Base-by-base conservation (phyloP, 2,113 vertebrate genomes). In the Mobula birostris region DNA sequence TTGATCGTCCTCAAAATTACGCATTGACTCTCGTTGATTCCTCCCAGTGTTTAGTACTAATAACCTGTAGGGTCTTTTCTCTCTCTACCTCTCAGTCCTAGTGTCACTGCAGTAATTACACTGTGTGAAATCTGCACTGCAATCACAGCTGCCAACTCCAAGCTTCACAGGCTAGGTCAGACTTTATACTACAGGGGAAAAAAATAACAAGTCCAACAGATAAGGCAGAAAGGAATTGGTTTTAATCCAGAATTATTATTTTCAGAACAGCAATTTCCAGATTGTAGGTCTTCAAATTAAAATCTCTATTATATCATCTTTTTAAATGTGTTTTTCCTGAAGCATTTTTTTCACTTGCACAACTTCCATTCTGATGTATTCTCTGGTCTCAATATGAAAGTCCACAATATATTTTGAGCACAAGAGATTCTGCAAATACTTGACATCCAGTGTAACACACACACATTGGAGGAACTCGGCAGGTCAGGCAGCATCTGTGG, bases 1-100 rank as follows among this genome's bases (percentile, higher is more conserved):
- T 98, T 98, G 98, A 98, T 98, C 97, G 97, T 97, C 97, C 97
- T 98, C 97, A 97, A 98, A 98, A 98, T 98, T 98, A 98, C 97
- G 97, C 97, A 97, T 97, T 97, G 97, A 98, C 97, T 98, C 97
- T 96, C 95, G 96, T 98, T 98, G 97, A 98, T 98, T 98, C 97
- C 97, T 97, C 97, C 97, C 96, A 97, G 97, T 98, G 97, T 98
- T 98, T 98, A 98, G 98, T 97, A 97, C 97, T 98, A 98, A 98
- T 98, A 98, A 98, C 98, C 98, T 98, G 98, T 98, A 97, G 98
- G 97, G 97, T 97, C 97, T 97, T 96, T 94, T 94, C 95, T 94
- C 97, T 98, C 97, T 97, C 97, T 97, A 97, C 97, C 96, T 98
- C 97, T 97, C 97, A 97, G 96, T 97, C 97, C 97, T 97, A 95